Base-by-base conservation (phyloP, 2,888 invertebrate genomes). In the Glomeris marginata region DNA sequence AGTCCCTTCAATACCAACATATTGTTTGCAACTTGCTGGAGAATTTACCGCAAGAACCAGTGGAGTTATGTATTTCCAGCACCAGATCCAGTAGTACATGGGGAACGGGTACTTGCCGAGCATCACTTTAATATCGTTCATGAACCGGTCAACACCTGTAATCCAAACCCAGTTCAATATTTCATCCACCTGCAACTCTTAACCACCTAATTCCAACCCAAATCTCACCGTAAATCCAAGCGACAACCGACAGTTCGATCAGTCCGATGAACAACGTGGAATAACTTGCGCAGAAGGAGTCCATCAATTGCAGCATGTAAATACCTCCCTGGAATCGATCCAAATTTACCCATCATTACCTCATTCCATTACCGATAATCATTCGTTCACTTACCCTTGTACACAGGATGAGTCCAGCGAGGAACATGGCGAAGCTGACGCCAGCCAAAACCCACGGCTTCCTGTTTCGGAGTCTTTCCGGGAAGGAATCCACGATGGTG, bases 211-310 rank as follows among this genome's bases (percentile, higher is more conserved):
- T n/a, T n/a, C n/a, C n/a, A n/a, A n/a, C n/a, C 18, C 21, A 18
- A 21, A 20, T 36, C 53, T 55, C 55, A 20, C 81, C 82, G 60
- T 82, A 82, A 37, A 75, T 72, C 80, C 81, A 82, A 0, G 78
- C 70, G 1, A 80, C 75, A 2, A 77, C 71, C 2, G 70, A 67
- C 28, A 78, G 77, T 73, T 82, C 81, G 44, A 74, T 76, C 53
- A 77, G 66, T 49, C 80, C 81, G 60, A 83, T 77, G 51, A 81
- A 68, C 44, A 82, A 67, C 50, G 82, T 77, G 16, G 81, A 81
- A 78, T 81, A 82, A 1, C 80, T 79, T 10, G 81, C 81, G 0
- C 80, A 80, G 64, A 82, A 81, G 77, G 80, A 80, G 66, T 83
- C 81, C 67, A 82, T 72, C 47, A 83, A 62, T 5, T 80, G 79